Conservation (phyloP, 2,888 invertebrate genomes). For the Hyposoter didymator region DNA sequence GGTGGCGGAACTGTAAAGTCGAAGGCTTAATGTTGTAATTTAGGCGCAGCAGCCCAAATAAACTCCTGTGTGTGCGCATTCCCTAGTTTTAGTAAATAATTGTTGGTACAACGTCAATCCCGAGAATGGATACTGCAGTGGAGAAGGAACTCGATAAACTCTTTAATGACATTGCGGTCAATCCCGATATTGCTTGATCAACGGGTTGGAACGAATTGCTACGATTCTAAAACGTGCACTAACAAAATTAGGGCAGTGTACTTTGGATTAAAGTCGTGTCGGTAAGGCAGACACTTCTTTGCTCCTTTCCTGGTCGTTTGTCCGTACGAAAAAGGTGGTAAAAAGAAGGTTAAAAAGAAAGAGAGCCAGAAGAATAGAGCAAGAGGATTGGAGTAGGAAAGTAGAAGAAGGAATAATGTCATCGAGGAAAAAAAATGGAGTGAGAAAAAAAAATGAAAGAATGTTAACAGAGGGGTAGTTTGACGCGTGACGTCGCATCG, state of each 20-base stretch:
- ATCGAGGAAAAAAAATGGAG: not conserved
- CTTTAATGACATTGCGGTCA: not conserved
- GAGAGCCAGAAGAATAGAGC: slow-evolving; percentile 1
- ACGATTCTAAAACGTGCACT: not conserved
- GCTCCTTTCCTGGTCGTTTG: not conserved
- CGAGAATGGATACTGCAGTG: not conserved
- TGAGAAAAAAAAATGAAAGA: slow-evolving; percentile 18
- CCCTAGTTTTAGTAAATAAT: not conserved
- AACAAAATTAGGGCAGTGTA: not conserved
- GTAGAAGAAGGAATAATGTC: slow-evolving; percentile 8
- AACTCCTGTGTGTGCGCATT: no score
- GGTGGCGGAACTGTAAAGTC: no score
- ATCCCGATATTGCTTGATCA: not conserved
- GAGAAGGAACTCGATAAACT: not conserved
- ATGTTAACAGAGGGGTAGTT: slow-evolving; percentile 46
- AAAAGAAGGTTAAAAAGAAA: not conserved
- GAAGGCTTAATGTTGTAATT: no score
- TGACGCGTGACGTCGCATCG: slow-evolving; percentile 60
- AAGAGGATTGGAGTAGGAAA: not conserved
- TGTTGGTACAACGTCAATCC: not conserved
- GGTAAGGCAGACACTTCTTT: slow-evolving; percentile 29
- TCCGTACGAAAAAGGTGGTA: not conserved
- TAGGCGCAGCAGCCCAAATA: no score
- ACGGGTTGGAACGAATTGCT: not conserved
- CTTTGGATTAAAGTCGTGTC: slow-evolving; percentile 14